Conservation (phyloP, 2,888 invertebrate species). For the Charanyca ferruginea region DNA sequence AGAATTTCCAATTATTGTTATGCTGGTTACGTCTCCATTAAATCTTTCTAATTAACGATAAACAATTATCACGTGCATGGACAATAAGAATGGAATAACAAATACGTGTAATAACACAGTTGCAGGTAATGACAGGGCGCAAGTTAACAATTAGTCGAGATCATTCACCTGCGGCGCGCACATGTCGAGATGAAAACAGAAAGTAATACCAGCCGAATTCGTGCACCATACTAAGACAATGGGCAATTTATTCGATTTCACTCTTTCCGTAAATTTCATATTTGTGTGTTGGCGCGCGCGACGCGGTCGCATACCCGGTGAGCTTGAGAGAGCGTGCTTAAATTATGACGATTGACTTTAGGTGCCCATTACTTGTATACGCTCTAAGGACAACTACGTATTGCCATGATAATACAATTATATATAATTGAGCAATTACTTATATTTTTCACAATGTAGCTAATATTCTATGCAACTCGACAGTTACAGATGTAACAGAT, state of each 20-base stretch:
- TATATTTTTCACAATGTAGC: neutral
- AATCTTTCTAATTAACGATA: constrained; percentile 60
- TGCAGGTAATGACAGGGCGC: constrained; percentile 65
- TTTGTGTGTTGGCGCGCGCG: constrained; percentile 73
- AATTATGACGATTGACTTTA: constrained; percentile 57
- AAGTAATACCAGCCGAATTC: constrained; percentile 87
- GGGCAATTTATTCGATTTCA: constrained; percentile 90
- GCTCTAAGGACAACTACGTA: constrained; percentile 31
- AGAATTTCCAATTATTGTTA: constrained; percentile 60
- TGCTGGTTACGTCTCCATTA: constrained; percentile 55
- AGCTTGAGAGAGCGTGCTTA: constrained; percentile 66
- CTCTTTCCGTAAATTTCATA: constrained; percentile 88
- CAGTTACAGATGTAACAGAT: neutral
- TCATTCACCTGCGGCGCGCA: constrained; percentile 76
- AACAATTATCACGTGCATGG: constrained; percentile 46
- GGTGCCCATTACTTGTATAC: constrained; percentile 44
- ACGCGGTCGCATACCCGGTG: constrained; percentile 49
- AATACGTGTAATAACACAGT: constrained; percentile 60
- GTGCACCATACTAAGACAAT: constrained; percentile 87
- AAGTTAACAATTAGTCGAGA: constrained; percentile 67
- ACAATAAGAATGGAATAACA: constrained; percentile 53
- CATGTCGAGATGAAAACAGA: constrained; percentile 85
- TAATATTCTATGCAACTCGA: neutral
- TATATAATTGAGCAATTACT: neutral
- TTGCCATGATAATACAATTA: constrained; percentile 12